These are phyloP conservation scores for Corythornis leucogaster DNA, from an alignment of 2,797 vertebrate species.

Conservation along the genomic window DNA sequence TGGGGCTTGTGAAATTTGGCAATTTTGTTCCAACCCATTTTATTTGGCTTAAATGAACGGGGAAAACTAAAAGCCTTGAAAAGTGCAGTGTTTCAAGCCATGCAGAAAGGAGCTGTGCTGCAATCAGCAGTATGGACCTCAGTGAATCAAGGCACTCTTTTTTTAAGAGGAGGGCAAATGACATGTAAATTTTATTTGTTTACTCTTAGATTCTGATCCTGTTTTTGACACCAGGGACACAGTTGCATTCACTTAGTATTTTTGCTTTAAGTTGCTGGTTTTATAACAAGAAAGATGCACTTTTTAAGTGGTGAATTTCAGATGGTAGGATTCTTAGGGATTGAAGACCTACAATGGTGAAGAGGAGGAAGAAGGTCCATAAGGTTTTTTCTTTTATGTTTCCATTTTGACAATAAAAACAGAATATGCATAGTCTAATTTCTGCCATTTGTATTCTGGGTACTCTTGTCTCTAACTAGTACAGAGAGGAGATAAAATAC, in stretches of 20 bases:
- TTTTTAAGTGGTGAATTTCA: neutral
- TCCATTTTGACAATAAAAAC: neutral
- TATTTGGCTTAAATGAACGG: neutral
- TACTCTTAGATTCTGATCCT: neutral
- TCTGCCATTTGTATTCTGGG: neutral
- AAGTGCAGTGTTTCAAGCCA: neutral
- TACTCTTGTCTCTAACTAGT: neutral
- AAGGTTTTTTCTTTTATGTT: neutral
- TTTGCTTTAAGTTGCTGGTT: neutral
- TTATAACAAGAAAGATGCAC: neutral
- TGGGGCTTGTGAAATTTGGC: neutral
- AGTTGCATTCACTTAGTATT: neutral
- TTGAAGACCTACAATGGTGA: neutral
- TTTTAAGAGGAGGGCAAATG: neutral
- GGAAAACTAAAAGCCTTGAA: neutral
- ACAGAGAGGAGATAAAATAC: neutral
- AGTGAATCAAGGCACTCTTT: neutral
- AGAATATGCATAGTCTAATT: neutral
- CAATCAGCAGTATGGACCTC: neutral
- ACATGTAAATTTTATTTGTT: neutral
- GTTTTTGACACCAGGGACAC: neutral
- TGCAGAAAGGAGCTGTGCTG: neutral
- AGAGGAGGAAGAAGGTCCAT: neutral
- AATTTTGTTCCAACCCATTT: constrained; percentile 4
- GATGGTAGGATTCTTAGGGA: neutral